Conservation (phyloP, 2,797 vertebrate genomes). For the Jordanella pulchra region DNA sequence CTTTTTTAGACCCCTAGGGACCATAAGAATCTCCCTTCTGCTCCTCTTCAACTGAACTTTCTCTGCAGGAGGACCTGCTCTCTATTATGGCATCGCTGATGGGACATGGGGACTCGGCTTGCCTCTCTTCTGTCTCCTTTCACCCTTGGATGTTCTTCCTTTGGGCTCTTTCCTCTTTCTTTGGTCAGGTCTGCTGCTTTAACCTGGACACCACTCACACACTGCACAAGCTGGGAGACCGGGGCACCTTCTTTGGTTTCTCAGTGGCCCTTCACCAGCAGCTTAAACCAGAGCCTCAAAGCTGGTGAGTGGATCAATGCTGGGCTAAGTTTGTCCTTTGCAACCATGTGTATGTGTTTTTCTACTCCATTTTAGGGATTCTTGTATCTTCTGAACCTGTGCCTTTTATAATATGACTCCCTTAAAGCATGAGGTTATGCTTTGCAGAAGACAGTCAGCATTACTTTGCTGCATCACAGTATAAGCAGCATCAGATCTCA, state of each 20-base stretch:
- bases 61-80: constrained; percentile 48
- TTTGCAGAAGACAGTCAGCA: constrained; percentile 8
- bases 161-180: constrained; percentile 60
- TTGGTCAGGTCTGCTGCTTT: constrained; percentile 72
- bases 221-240: constrained; percentile 86
- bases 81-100: constrained; percentile 65
- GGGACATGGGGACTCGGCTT: constrained; percentile 47
- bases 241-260: constrained; percentile 90
- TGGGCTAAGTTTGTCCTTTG: constrained; percentile 29
- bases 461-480: constrained; percentile 30
- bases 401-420: background rate
- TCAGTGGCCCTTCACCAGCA: constrained; percentile 91
- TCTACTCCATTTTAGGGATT: constrained; percentile 1
- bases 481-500: background rate
- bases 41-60: constrained; percentile 57
- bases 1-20: constrained; percentile 26
- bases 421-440: background rate
- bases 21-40: constrained; percentile 39
- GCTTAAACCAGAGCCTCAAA: constrained; percentile 82
- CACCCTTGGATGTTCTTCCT: constrained; percentile 57
- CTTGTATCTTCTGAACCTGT: constrained; percentile 19
- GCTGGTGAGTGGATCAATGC: constrained; percentile 86
- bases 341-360: constrained; percentile 27
- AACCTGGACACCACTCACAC: constrained; percentile 89
- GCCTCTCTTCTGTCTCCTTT: constrained; percentile 42